Evolutionary conservation across 92 coral and sea anemone species (phyloP).

Genomic region (Phymanthus crucifer): DNA sequence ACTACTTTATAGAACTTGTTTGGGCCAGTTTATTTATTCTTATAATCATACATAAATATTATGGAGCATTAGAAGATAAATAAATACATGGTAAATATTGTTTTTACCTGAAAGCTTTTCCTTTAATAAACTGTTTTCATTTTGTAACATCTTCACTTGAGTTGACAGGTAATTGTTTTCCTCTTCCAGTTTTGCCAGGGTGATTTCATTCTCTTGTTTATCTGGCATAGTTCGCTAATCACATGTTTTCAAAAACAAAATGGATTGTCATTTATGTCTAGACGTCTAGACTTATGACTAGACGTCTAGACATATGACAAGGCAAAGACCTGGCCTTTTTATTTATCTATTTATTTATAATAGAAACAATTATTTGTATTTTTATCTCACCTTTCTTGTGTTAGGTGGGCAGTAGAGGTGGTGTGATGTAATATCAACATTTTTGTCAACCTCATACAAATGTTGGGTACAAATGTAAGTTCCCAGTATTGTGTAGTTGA

Average conservation of each 20-base stretch:
- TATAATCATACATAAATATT: background rate
- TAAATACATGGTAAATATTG: conserved; percentile 3
- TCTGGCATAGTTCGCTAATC: too few species aligned
- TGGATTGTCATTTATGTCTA: too few species aligned
- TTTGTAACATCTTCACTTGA: background rate
- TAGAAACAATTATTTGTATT: too few species aligned
- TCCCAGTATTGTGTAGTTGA: background rate
- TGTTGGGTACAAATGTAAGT: conserved; percentile 2
- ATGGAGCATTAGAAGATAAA: background rate
- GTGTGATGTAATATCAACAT: background rate
- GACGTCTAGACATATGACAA: too few species aligned
- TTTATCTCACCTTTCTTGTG: too few species aligned
- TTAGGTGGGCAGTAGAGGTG: background rate
- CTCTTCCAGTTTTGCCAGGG: background rate
- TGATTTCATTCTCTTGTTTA: background rate
- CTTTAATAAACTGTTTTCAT: conserved; percentile 6
- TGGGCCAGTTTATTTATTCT: background rate
- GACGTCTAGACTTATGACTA: too few species aligned
- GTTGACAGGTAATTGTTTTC: conserved; percentile 1
- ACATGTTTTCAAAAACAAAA: too few species aligned
- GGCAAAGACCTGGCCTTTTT: too few species aligned
- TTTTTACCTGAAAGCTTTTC: background rate
- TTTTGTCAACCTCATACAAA: conserved; percentile 3
- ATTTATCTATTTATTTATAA: too few species aligned
- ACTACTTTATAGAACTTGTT: too few species aligned